Evolutionary conservation across 2,797 vertebrate genomes (phyloP).

Genomic region (Hypotaenidia okinawae): DNA sequence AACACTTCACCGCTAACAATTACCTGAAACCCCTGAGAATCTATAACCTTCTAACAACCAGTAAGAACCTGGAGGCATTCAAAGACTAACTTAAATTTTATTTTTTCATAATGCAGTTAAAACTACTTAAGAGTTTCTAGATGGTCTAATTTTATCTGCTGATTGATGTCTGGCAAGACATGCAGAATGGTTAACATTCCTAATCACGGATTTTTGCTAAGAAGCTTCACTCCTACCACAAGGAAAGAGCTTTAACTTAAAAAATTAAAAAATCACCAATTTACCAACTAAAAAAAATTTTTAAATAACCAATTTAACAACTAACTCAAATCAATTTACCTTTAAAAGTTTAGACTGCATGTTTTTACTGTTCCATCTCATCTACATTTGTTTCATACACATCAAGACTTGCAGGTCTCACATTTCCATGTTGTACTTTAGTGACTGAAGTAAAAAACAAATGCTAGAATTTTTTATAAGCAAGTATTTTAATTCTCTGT

Average conservation of each 20-base stretch:
- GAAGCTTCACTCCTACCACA: background rate
- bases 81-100: constrained; percentile 49
- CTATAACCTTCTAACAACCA: constrained; percentile 58
- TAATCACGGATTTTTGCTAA: background rate
- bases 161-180: constrained; percentile 49
- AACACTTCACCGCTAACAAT: constrained; percentile 54
- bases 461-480: background rate
- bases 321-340: background rate
- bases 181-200: background rate
- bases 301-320: background rate
- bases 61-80: constrained; percentile 24
- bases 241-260: constrained; percentile 9
- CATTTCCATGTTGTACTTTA: background rate
- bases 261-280: too few species aligned
- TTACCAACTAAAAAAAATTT: too few species aligned
- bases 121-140: constrained; percentile 36
- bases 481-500: background rate
- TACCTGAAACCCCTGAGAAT: constrained; percentile 75
- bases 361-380: background rate
- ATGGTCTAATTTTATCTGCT: constrained; percentile 33
- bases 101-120: constrained; percentile 50
- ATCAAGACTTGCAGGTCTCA: constrained; percentile 16
- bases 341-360: background rate
- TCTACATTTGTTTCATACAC: background rate
- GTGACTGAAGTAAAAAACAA: background rate